phyloP scores from a whole-genome alignment of 2,797 vertebrate species.

The Dicrostonyx torquatus region DNA sequence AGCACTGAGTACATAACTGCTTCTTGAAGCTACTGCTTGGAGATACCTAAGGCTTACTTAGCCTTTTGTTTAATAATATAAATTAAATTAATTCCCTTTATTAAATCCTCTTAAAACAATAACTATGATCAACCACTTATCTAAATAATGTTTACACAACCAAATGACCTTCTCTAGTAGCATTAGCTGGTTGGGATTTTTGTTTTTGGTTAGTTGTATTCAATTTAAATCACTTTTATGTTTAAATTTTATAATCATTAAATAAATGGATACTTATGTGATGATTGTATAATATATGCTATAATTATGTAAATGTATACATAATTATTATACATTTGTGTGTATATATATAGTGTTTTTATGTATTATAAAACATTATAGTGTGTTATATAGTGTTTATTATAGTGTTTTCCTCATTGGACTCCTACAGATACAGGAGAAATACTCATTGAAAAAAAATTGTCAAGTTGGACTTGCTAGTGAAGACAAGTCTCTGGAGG shows the following conservation, averaged over 20 bases:
- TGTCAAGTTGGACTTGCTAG: not conserved
- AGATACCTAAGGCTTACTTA: not conserved
- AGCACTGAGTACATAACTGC: not conserved
- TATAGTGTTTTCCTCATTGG: not conserved
- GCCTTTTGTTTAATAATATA: not conserved
- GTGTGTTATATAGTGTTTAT: too few species aligned
- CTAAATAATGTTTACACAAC: slow-evolving; percentile 29
- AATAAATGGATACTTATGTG: not conserved
- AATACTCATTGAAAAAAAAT: not conserved
- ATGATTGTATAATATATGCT: not conserved
- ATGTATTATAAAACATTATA: too few species aligned
- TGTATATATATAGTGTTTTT: too few species aligned
- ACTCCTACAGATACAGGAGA: not conserved
- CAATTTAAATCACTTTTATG: slow-evolving; percentile 34
- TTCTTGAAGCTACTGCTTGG: not conserved
- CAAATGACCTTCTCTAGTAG: slow-evolving; percentile 42
- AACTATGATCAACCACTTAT: not conserved
- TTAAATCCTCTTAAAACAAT: slow-evolving; percentile 71
- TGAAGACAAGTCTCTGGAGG: not conserved
- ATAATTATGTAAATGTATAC: not conserved
- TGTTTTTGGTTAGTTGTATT: slow-evolving; percentile 24
- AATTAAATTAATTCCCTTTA: slow-evolving; percentile 47
- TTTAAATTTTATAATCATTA: slow-evolving; percentile 45
- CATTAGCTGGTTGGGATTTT: slow-evolving; percentile 23
- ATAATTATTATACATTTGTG: too few species aligned